Evolutionary conservation across 2,797 vertebrate genomes (phyloP), one percentile per base, ranked within the genome.

Genomic region (Cephalopachus bancanus): DNA sequence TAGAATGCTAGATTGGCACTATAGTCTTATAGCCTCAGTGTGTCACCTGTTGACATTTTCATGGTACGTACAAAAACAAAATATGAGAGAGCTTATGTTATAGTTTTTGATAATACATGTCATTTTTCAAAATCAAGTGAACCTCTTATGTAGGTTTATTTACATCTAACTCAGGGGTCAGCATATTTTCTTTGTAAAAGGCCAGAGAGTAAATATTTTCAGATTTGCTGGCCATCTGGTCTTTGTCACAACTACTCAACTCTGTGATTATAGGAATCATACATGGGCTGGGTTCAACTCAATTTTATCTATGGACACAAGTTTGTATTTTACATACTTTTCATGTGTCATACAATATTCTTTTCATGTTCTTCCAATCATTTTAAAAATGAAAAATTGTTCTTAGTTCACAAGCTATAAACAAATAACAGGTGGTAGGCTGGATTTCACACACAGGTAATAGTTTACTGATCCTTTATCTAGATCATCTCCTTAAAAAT

Each of bases 81-180:
- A 79, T 22, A 65, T 22, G 19, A 20, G 76, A 83, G 49, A 95
- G 20, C 30, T 81, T 84, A 76, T 22, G n/a, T 67, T 37, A 22
- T 7, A 88, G 55, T 33, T 96, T 89, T 89, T 71, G 5, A 69
- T 26, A 55, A 64, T 83, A 55, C 10, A 79, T 67, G 74, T 76
- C 33, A 64, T 20, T 86, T 93, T 93, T 83, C 86, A 90, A 93
- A 96, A 71, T 90, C 28, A 83, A 76, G 59, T 22, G 17, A 85
- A 72, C 10, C 49, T 76, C 85, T 64, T 67, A 65, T 22, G 2
- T 81, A 75, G 28, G 59, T 69, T 62, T 62, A 33, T 76, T 76
- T 89, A 60, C 55, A 57, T 86, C 37, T 75, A 24, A 30, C 81
- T 59, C 10, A 78, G 16, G 11, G 19, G 62, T 65, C 55, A 71